Evolutionary conservation across 2,888 invertebrate genomes (phyloP).

Genomic region (Homarus gammarus): DNA sequence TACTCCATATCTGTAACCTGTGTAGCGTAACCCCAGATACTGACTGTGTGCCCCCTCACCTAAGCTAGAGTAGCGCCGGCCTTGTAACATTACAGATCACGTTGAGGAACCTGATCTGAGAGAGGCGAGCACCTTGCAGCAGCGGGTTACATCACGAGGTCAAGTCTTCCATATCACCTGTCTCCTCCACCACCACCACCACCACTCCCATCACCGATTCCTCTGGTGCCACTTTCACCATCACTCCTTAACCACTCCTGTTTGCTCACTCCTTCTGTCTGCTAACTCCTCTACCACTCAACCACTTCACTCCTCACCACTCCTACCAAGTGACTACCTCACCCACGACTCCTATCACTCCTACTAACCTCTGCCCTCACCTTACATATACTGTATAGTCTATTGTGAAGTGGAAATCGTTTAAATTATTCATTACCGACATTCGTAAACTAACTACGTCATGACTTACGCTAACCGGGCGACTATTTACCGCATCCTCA

Average conservation of each 20-base stretch:
- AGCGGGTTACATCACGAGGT: background rate
- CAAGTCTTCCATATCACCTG: background rate
- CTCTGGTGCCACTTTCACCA: background rate
- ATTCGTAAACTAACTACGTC: too few species aligned
- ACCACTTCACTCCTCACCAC: background rate
- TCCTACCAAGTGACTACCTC: background rate
- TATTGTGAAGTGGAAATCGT: too few species aligned
- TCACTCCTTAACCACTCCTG: background rate
- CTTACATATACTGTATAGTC: too few species aligned
- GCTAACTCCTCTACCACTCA: background rate
- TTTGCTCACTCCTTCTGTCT: too few species aligned
- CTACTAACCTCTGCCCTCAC: too few species aligned
- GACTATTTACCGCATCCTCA: too few species aligned
- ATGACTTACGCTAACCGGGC: too few species aligned
- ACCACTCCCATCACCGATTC: background rate
- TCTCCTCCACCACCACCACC: background rate
- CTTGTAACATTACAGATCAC: conserved; percentile 1
- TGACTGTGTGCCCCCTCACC: background rate
- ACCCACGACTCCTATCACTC: too few species aligned
- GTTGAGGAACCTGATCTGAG: background rate
- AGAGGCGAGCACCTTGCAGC: background rate
- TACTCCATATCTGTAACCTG: too few species aligned
- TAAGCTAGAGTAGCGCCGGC: background rate
- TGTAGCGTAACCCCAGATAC: background rate
- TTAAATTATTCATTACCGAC: too few species aligned